Base-by-base conservation (phyloP, 2,113 vertebrate species). In the Origma solitaria region DNA sequence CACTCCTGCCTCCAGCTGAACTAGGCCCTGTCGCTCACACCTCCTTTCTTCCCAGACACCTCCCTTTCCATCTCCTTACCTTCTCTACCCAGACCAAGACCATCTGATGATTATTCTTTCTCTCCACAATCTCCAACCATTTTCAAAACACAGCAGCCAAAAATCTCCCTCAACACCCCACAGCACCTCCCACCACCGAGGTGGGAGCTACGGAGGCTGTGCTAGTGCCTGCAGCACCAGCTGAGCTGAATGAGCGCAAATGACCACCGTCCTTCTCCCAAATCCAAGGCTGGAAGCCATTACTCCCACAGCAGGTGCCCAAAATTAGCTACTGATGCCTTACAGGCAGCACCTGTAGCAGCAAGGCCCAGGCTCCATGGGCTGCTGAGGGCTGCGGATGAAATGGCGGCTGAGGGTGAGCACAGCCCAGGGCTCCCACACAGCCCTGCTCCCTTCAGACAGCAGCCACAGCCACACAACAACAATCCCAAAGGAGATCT, bases 291-390 rank as follows among this genome's bases (percentile, higher is more conserved):
- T 50, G 40, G 14, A 30, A 58, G 33, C 31, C 10, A 2, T 70
- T 57, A n/a, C 49, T 77, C n/a, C 58, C 45, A 30, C 75, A 66
- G 45, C 58, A 85, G 25, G 37, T 76, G 35, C 22, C 44, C 56
- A 8, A 35, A 78, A 71, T 62, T 2, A 90, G 37, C 31, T 10
- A 4, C 12, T 15, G 33, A 50, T 37, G 35, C 38, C 37, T 84
- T 38, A 42, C 13, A 50, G 40, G 58, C 42, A 71, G 23, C 61
- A 92, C 44, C 13, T 85, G 62, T 8, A 21, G 17, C 54, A 45
- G 2, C 27, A 16, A 15, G 38, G 49, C 25, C 0, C 0, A 0
- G 21, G 33, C 47, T 57, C 22, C 7, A 5, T 4, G 30, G 8
- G 45, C 28, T 73, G 42, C 0, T 5, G n/a, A 27, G n/a, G 27